Evolutionary conservation across 1,140 invertebrate genomes (phyloP).

Genomic region (Stegodyphus dumicola): DNA sequence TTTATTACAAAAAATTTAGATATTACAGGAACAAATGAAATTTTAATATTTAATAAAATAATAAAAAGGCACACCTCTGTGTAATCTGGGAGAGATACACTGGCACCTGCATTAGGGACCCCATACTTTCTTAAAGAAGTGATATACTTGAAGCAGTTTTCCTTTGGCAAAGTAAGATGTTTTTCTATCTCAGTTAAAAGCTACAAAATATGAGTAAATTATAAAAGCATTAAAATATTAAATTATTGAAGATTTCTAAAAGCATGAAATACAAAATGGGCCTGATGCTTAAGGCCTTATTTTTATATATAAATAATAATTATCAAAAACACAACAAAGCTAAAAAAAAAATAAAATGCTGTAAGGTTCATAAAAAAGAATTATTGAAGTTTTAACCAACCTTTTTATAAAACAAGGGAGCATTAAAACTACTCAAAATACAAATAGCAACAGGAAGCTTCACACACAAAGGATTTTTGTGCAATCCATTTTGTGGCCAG

Average conservation of each 20-base stretch:
- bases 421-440: constrained; percentile 40
- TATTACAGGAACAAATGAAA: background rate
- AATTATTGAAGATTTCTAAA: background rate
- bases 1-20: background rate
- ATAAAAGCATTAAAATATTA: background rate
- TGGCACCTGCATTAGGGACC: constrained; percentile 49
- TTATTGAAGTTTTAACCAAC: constrained; percentile 1
- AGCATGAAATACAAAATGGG: background rate
- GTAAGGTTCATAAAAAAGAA: too few relatives aligned
- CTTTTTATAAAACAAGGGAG: constrained; percentile 44
- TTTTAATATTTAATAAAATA: background rate
- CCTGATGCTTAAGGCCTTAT: background rate
- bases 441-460: constrained; percentile 54
- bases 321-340: background rate
- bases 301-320: background rate
- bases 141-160: constrained; percentile 36
- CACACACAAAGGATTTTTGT: constrained; percentile 23
- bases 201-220: constrained; percentile 24
- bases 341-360: too few relatives aligned
- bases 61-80: constrained; percentile 21
- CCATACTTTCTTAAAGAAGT: constrained; percentile 27
- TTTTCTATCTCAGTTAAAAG: constrained; percentile 55
- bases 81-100: constrained; percentile 46
- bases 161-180: constrained; percentile 22
- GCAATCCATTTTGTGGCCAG: constrained; percentile 12